These are phyloP conservation scores for Styela plicata DNA, from an alignment of 23 tunicate species.

Conservation along the genomic window DNA sequence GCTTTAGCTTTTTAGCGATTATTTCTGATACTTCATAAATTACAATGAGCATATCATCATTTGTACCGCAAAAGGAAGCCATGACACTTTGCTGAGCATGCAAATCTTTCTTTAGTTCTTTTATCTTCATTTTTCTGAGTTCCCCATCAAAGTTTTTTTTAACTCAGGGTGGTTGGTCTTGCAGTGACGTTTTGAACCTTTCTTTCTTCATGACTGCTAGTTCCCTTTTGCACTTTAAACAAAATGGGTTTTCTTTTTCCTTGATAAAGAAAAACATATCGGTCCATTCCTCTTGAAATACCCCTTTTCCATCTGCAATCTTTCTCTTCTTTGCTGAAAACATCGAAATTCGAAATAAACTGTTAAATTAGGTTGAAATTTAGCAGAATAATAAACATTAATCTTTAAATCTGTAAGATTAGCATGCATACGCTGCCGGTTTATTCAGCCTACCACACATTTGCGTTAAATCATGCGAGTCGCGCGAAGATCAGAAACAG, in stretches of 20 bases:
- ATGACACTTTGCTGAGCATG: background rate
- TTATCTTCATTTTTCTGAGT: background rate
- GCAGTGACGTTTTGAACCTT: conserved; percentile 3
- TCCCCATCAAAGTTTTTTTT: background rate
- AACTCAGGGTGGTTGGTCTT: conserved; percentile 1
- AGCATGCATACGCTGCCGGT: too few species aligned
- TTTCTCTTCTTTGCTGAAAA: background rate
- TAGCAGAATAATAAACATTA: too few species aligned
- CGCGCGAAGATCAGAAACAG: too few species aligned
- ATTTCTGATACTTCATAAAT: conserved; percentile 46
- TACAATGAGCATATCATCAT: conserved; percentile 31
- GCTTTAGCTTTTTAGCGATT: conserved; percentile 54
- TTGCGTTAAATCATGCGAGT: too few species aligned
- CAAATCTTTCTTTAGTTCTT: background rate
- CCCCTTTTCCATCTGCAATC: background rate
- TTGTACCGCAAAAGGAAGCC: conserved; percentile 36
- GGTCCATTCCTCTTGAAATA: background rate
- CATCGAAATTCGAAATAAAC: background rate
- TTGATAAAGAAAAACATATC: background rate
- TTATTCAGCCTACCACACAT: too few species aligned
- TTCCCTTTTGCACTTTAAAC: background rate
- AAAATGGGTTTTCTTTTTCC: background rate
- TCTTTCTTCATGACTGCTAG: conserved; percentile 21
- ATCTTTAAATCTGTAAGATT: too few species aligned
- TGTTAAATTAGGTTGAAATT: too few species aligned